phyloP scores from a whole-genome alignment of 2,113 vertebrate genomes.

The Halcyon senegalensis region DNA sequence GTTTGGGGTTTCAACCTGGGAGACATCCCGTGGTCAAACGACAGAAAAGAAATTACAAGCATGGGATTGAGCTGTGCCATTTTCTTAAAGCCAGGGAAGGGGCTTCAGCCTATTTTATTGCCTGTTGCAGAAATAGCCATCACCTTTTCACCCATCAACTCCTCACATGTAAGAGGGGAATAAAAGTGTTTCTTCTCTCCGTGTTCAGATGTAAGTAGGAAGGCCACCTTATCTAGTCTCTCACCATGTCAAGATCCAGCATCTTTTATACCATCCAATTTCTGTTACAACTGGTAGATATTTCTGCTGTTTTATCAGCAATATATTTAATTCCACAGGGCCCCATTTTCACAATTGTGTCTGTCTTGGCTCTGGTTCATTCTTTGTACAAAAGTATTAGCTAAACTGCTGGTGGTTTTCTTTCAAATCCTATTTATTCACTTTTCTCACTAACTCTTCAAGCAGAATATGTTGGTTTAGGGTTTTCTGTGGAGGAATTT shows the following conservation, averaged over 20 bases:
- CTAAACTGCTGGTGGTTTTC: conserved; percentile 5
- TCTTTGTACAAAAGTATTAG: conserved; percentile 28
- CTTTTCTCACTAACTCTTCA: neutral
- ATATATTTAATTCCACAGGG: neutral
- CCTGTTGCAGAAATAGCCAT: neutral
- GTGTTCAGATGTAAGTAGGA: neutral
- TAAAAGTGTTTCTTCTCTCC: neutral
- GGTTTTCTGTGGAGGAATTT: neutral
- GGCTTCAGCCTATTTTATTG: neutral
- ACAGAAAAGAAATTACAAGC: neutral
- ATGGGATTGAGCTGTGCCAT: neutral
- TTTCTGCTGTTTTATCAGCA: conserved; percentile 4
- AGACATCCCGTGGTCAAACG: neutral
- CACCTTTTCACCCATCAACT: neutral
- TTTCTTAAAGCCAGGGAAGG: neutral
- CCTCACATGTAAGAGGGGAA: neutral
- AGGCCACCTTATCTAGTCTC: neutral
- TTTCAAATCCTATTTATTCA: conserved; percentile 13
- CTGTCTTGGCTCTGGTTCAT: conserved; percentile 21
- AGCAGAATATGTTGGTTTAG: neutral
- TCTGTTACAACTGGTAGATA: neutral
- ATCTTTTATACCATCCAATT: neutral
- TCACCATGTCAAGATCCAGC: neutral
- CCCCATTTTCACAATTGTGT: neutral
- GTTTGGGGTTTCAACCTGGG: accelerated